Evolutionary conservation across 2,797 vertebrate genomes (phyloP).

Genomic region (Propithecus perrieri): DNA sequence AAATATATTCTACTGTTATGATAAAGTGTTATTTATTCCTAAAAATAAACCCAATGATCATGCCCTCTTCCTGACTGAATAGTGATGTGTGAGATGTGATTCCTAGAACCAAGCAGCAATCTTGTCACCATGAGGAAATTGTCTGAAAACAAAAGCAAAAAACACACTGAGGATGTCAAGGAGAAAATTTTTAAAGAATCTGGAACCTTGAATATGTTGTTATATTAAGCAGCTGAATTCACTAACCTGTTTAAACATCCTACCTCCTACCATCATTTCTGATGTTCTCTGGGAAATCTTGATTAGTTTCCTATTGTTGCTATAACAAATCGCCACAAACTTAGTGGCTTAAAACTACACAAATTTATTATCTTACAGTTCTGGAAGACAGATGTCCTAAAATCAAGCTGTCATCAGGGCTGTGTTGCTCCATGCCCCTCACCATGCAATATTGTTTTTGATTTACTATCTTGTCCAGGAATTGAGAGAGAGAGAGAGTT

Average conservation of each 20-base stretch:
- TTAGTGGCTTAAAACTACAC: not conserved
- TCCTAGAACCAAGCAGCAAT: not conserved
- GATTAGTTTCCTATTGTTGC: not conserved
- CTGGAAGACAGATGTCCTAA: not conserved
- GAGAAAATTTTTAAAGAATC: not conserved
- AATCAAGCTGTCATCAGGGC: not conserved
- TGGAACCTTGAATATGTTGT: not conserved
- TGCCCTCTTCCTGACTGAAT: not conserved
- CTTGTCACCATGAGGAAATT: not conserved
- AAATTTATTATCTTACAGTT: not conserved
- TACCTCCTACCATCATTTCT: not conserved
- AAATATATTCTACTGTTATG: not conserved
- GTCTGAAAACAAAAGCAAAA: not conserved
- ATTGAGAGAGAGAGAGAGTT: not conserved
- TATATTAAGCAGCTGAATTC: not conserved
- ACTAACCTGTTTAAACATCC: not conserved
- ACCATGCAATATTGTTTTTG: not conserved
- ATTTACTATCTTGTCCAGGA: not conserved
- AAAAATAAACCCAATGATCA: not conserved
- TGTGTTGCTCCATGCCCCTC: not conserved
- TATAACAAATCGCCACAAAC: not conserved
- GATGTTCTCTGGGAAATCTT: not conserved
- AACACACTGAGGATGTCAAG: not conserved
- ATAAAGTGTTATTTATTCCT: not conserved
- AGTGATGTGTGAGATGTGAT: not conserved